Evolutionary conservation across 2,113 vertebrate genomes (phyloP), one percentile per base, ranked within the genome.

Genomic region (Equus przewalskii): DNA sequence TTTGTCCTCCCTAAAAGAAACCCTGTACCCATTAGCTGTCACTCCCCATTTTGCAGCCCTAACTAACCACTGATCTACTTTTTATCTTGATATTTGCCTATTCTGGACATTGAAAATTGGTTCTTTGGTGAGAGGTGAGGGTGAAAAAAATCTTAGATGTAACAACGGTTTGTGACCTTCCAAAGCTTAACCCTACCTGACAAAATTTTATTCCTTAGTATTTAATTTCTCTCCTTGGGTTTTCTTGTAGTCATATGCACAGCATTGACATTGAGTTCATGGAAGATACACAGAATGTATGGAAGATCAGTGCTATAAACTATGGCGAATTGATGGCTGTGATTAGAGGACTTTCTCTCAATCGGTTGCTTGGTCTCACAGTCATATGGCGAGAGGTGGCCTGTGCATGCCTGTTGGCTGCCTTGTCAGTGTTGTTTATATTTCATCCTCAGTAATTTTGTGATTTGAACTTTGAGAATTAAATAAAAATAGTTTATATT

Each of bases 381-480:
- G 85, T 70, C 36, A 10, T 13, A 60, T 26, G 26, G 26, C 44
- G 5, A 85, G 46, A 67, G 49, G 14, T 73, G 89, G 83, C 56
- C 65, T 75, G 33, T 13, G 18, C 10, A 16, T 58, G 13, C 30
- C 51, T 56, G 15, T 19, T 83, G 70, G 70, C 70, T 79, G 36
- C 64, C 49, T 65, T 65, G 46, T 54, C 62, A n/a, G 5, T 56
- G 46, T 54, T 84, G 51, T 60, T 94, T 84, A 49, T 97, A 33
- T 89, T 70, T 92, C 24, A 70, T 22, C 24, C n/a, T 92, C 12
- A 83, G 15, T 67, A 58, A 33, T 64, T 92, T 58, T 58, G 56
- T 85, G 65, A 73, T 80, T 49, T 67, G n/a, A 84, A n/a, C 64
- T 97, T 90, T 62, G 49, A 89, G 26, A 64, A 84, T 73, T 83